A percentile compares a stretch with the other conserved stretches of the same genome.
phyloP scores from a whole-genome alignment of 53 echinoderm and acorn worm genomes.

The Temnopleurus reevesii region DNA sequence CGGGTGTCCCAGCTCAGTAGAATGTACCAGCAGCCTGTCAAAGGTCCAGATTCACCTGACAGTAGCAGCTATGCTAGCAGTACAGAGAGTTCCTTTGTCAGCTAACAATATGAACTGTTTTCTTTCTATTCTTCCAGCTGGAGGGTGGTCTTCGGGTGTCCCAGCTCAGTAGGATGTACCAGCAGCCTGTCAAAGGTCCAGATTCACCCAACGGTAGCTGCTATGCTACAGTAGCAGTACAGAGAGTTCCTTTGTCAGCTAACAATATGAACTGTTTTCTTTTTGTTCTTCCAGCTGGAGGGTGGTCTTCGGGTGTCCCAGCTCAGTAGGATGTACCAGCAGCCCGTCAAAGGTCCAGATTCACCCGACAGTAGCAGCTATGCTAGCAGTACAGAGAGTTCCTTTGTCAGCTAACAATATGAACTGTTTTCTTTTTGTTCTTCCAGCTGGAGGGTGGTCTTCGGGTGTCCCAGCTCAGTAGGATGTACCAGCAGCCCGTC shows the following conservation, averaged over 20 bases:
- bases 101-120: no score
- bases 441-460: neutral
- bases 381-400: conserved; percentile 54
- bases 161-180: conserved; percentile 22
- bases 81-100: conserved; percentile 36
- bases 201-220: conserved; percentile 39
- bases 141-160: neutral
- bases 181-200: conserved; percentile 14
- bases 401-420: conserved; percentile 20
- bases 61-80: conserved; percentile 52
- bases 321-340: conserved; percentile 30
- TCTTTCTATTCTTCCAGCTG: neutral
- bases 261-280: no score
- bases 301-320: neutral
- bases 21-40: conserved; percentile 11
- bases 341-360: conserved; percentile 16
- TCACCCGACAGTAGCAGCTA: conserved; percentile 44
- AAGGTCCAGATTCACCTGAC: conserved; percentile 26
- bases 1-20: conserved; percentile 16
- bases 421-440: conserved; percentile 1
- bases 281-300: neutral
- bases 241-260: conserved; percentile 36
- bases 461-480: conserved; percentile 5
- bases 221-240: conserved; percentile 48
- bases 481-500: conserved; percentile 13